Evolutionary conservation across 1,140 invertebrate species (phyloP), one percentile per base, ranked within the genome.

Genomic region (Nymphalis io): DNA sequence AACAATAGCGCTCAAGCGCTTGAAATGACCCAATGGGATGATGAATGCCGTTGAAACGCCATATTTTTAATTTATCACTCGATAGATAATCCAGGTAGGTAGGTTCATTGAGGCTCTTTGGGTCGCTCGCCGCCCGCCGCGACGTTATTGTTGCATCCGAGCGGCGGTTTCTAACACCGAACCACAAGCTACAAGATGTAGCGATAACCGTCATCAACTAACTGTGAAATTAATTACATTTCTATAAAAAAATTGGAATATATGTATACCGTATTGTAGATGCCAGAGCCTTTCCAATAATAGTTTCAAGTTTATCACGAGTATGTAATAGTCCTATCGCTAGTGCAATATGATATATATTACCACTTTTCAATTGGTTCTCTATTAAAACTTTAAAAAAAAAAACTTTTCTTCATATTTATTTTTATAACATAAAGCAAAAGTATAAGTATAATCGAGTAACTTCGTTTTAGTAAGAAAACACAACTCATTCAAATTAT

Each of bases 61-160:
- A 89, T 89, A 91, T 89, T 91, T 89, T 84, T 87, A 89, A 91
- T 89, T 91, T 91, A 91, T 91, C 83, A 86, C 86, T 73, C 77
- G 74, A 81, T 83, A 87, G 86, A 89, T 89, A 85, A 84, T 81
- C 80, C 87, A 91, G 88, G 86, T 89, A 91, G 88, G 86, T 87
- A 89, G 76, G 75, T 85, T 85, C 87, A 91, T 89, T 91, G 83
- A 89, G 81, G 58, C 75, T 71, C 76, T 79, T 82, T 81, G 73
- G 68, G 60, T 58, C 65, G 76, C 70, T 69, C 68, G 72, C 81
- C 87, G 80, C 80, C 78, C 79, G 85, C 78, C 78, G 85, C 66
- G 80, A 63, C 70, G 62, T 67, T 77, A 76, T 80, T 82, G 81
- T 78, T 74, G 44, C 51, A 63, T 64, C 48, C 68, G 23, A 70